Base-by-base conservation (phyloP, 2,888 invertebrate species). In the Aporophyla lueneburgensis region DNA sequence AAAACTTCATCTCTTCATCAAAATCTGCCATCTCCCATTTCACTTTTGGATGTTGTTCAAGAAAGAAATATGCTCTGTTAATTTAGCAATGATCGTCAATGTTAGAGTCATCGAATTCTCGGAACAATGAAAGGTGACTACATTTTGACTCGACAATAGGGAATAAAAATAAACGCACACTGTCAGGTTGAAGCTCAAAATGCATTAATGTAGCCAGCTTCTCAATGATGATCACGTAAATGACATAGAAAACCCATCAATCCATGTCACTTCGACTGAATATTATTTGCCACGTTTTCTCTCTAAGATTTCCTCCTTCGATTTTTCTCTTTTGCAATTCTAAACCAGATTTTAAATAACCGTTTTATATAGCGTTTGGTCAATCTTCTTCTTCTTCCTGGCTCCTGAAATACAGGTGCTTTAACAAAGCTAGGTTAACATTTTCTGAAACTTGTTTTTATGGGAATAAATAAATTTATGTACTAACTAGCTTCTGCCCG, bases 41-140 rank as follows among this genome's bases (percentile, higher is more conserved):
- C 81, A 49, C 49, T 40, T 27, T 84, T 84, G 84, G 81, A 79
- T 27, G 27, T 33, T 14, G 59, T 79, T 84, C 81, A 82, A 82
- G 56, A 84, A 71, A 83, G 12, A 54, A 53, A 53, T 51, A 74
- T 24, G 27, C 40, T 62, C 58, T 79, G 54, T 81, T 62, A n/a
- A 67, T 74, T 73, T 74, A 56, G 14, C 33, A 54, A 58, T 14
- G 56, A 24, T 51, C 51, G 58, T 70, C 69, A 73, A 62, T 59
- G 0, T 46, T 58, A 14, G 12, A 56, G 59, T 73, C 70, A 62
- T 56, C 51, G 46, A 19, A 24, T 82, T 59, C 80, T 12, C 4
- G 53, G 80, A 82, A 82, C 54, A 65, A 19, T 84, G 74, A 80
- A 84, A 79, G 62, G 33, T 74, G 70, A 79, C 21, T 83, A 51